Base-by-base conservation (phyloP, 2,113 vertebrate species). In the Ramphastos sulfuratus region DNA sequence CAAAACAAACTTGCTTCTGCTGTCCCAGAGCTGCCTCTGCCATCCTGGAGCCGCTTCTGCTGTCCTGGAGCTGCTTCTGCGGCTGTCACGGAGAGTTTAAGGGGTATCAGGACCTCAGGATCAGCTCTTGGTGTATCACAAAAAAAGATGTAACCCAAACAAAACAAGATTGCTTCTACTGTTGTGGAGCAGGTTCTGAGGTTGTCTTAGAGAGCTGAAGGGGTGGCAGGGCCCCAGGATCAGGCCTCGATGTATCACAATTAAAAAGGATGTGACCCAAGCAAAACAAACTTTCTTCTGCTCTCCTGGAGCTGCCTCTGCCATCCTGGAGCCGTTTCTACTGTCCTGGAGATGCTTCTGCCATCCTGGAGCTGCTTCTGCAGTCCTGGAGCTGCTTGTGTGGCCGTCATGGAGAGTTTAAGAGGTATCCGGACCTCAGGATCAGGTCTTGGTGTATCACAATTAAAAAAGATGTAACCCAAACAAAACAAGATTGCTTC, bases 181-280 rank as follows among this genome's bases (percentile, higher is more conserved):
- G 6, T 14, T 35, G n/a, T 44, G 15, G 17, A 70, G 59, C 67
- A 50, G 55, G 59, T 21, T 31, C 30, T 1, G 1, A 16, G n/a
- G 24, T 31, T 6, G 1, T 63, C 85, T 4, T 12, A 1, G 7
- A n/a, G 23, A 2, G 0, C 27, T 25, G 65, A 27, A 10, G 31
- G 11, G 31, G 13, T 31, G 63, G 46, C 18, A 30, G 56, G 54
- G 35, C 37, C 85, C 66, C 12, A 31, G 61, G 37, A 9, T 69
- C 39, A 20, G 58, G 25, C 83, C 73, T 42, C 16, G 39, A 42
- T 42, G 13, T 14, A 14, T 42, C 39, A 12, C 13, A 14, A 42
- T 42, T 42, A 42, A 11, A 42, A 42, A 42, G 39, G 13, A 14
- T 42, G 39, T 42, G 10, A 14, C 39, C 39, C 39, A 42, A 42